Base-by-base conservation (phyloP, 2,113 vertebrate species). In the Gallinago media region DNA sequence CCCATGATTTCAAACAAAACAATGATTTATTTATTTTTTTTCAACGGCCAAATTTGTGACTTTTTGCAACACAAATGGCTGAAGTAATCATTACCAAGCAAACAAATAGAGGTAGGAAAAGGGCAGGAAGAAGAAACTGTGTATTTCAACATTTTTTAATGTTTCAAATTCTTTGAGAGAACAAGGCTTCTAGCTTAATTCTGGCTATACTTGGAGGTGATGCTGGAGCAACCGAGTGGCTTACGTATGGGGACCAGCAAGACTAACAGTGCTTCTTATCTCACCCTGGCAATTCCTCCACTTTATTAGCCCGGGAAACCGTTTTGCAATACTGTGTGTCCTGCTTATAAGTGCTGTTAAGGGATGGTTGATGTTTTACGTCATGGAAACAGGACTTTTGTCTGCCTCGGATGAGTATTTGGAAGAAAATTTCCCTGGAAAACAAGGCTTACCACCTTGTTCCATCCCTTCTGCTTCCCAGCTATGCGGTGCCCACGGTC, bases 351-450 rank as follows among this genome's bases (percentile, higher is more conserved):
- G 49, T 62, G 27, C 85, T 62, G 50, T 9, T 46, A 65, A 73
- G 71, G 78, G 55, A 54, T 4, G 8, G 49, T 59, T 59, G 58
- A 29, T 58, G 55, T 54, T 96, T 93, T 55, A 32, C 70, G 34
- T 70, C 27, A 73, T 46, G 62, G 66, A 40, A 87, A 54, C 29
- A 58, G 85, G 58, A 88, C 46, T 83, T 95, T 58, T 21, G 36
- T 68, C 85, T 71, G 32, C 75, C 32, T 79, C 1, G 1, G 40
- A 58, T 59, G 55, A 83, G 34, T 44, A 68, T 68, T 76, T 38
- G 49, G 62, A 78, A 46, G 50, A 82, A 74, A 70, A 73, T 44
- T 86, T 89, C 67, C 52, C 80, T 52, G 72, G 72, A 89, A 94
- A 92, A 86, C 31, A 68, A 61, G 26, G 11, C 47, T 55, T 73